These are phyloP conservation scores for Eptesicus fuscus DNA, from an alignment of 2,113 vertebrate genomes.

Conservation along the genomic window DNA sequence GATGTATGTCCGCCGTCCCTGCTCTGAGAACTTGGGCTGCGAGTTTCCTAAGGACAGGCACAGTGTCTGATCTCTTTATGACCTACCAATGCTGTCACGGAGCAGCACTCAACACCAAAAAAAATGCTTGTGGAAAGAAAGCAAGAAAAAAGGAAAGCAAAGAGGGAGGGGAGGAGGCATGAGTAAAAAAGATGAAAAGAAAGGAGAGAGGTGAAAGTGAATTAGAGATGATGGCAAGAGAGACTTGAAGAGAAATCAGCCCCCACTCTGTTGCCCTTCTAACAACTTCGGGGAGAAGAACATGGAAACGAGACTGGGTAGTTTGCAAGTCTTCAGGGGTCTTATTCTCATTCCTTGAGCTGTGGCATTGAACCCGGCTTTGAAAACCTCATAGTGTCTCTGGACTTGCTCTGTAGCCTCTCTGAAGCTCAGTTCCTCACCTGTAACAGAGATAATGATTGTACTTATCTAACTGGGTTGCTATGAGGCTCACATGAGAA, in stretches of 20 bases:
- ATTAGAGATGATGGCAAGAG: not conserved
- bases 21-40: not conserved
- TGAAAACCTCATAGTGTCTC: not conserved
- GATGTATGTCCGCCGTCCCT: rapidly evolving
- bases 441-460: not conserved
- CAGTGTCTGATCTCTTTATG: not conserved
- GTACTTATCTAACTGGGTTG: not conserved
- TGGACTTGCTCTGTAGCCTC: not conserved
- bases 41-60: not conserved
- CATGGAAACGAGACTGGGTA: not conserved
- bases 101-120: not conserved
- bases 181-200: not conserved
- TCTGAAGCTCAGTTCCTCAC: not conserved
- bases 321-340: not conserved
- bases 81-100: not conserved
- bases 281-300: not conserved
- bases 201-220: not conserved
- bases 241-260: not conserved
- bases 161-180: not conserved
- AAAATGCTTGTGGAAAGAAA: not conserved
- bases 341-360: not conserved
- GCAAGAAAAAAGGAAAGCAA: not conserved
- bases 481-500: not conserved
- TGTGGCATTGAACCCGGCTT: not conserved
- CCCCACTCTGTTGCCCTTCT: not conserved